A percentile compares a stretch with the other conserved stretches of the same genome.
Evolutionary conservation across 2,888 invertebrate genomes (phyloP).

Genomic region (Meliscaeva auricollis): DNA sequence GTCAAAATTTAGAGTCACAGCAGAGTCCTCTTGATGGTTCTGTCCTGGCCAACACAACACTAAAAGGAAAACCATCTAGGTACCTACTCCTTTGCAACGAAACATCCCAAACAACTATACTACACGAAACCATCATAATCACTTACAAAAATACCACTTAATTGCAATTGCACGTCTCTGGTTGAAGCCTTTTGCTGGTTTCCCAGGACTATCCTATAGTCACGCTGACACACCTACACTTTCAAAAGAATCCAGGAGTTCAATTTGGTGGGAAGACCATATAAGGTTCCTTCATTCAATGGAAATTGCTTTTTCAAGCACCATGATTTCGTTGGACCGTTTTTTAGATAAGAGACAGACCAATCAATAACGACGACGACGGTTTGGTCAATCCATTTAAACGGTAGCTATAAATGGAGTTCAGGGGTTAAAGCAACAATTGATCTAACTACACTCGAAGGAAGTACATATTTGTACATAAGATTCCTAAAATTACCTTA

Average conservation of each 20-base stretch:
- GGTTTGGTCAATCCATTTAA: neutral
- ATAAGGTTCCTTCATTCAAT: neutral
- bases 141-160: constrained; percentile 70
- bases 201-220: constrained; percentile 20
- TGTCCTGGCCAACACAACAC: constrained; percentile 13
- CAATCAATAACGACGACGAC: too few relatives aligned
- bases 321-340: neutral
- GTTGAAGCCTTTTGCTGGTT: constrained; percentile 46
- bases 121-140: constrained; percentile 66
- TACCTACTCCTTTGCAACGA: constrained; percentile 32
- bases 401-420: neutral
- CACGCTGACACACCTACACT: neutral
- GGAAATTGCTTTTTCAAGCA: neutral
- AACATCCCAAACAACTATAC: constrained; percentile 13
- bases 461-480: too few relatives aligned
- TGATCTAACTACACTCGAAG: too few relatives aligned
- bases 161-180: constrained; percentile 66
- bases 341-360: neutral
- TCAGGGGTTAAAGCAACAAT: neutral
- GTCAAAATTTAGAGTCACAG: neutral
- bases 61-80: neutral
- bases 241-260: neutral
- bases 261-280: constrained; percentile 9
- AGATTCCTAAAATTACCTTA: too few relatives aligned
- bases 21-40: neutral